A percentile compares a stretch with the other conserved stretches of the same genome.
Evolutionary conservation across 2,113 vertebrate species (phyloP).

Genomic region (Mormoops blainvillei): DNA sequence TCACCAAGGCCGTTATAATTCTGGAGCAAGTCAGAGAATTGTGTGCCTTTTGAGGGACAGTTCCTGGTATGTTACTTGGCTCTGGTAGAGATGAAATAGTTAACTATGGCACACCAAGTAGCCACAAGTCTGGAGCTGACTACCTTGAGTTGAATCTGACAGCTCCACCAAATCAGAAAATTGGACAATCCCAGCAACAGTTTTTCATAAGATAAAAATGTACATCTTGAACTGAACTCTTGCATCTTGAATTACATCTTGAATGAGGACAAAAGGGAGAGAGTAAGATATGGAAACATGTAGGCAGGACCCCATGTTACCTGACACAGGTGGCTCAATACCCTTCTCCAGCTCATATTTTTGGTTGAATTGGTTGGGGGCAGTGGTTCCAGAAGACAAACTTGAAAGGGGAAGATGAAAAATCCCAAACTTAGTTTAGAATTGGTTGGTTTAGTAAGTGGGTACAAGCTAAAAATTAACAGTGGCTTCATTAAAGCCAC

Average conservation of each 20-base stretch:
- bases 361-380: not conserved
- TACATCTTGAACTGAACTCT: not conserved
- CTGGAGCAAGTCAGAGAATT: not conserved
- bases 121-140: not conserved
- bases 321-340: not conserved
- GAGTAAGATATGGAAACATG: not conserved
- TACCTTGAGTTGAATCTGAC: not conserved
- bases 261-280: not conserved
- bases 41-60: not conserved
- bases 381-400: not conserved
- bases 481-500: not conserved
- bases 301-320: not conserved
- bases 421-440: not conserved
- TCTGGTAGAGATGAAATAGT: not conserved
- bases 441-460: not conserved
- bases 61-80: not conserved
- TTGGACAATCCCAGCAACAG: not conserved
- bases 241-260: too few species aligned
- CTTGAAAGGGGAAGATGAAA: not conserved
- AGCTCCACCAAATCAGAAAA: not conserved
- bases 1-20: not conserved
- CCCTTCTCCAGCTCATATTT: not conserved
- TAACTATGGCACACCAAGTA: not conserved
- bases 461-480: not conserved
- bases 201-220: not conserved